A percentile compares a stretch with the other conserved stretches of the same genome.
Evolutionary conservation across 2,888 invertebrate genomes (phyloP).

Genomic region (Siphonodentalium dalli): DNA sequence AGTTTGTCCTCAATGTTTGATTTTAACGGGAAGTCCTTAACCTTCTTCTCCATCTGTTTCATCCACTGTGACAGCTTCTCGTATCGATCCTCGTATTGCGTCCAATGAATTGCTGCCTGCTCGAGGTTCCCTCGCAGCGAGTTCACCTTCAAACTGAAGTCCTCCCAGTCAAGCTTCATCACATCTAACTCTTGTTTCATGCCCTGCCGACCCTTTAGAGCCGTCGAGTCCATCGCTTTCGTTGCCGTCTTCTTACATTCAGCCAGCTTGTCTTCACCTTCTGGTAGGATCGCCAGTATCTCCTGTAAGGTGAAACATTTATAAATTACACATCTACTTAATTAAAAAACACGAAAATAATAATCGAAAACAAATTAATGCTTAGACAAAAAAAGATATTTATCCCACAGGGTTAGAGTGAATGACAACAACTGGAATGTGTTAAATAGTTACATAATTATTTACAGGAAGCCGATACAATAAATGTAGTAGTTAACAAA

Average conservation of each 20-base stretch:
- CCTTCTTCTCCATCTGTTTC: conserved; percentile 80
- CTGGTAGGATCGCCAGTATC: conserved; percentile 71
- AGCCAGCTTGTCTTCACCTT: conserved; percentile 70
- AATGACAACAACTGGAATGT: not conserved
- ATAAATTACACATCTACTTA: not conserved
- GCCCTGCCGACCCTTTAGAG: conserved; percentile 54
- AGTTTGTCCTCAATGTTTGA: conserved; percentile 83
- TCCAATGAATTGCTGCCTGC: conserved; percentile 81
- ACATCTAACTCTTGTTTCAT: conserved; percentile 56
- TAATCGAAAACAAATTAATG: not conserved
- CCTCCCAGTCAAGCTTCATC: conserved; percentile 55
- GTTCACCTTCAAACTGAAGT: conserved; percentile 65
- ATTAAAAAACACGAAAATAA: not conserved
- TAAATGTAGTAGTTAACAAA: no score
- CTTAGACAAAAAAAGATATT: not conserved
- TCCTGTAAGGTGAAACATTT: conserved; percentile 45
- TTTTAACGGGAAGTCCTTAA: conserved; percentile 85
- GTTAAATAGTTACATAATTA: not conserved
- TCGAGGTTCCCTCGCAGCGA: conserved; percentile 78
- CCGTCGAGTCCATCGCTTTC: conserved; percentile 71
- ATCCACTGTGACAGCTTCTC: conserved; percentile 87
- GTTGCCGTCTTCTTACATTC: conserved; percentile 74
- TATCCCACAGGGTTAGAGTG: no score
- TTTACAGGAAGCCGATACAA: no score
- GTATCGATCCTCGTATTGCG: conserved; percentile 82